Evolutionary conservation across 2,113 vertebrate genomes (phyloP).

Genomic region (Saccopteryx bilineata): DNA sequence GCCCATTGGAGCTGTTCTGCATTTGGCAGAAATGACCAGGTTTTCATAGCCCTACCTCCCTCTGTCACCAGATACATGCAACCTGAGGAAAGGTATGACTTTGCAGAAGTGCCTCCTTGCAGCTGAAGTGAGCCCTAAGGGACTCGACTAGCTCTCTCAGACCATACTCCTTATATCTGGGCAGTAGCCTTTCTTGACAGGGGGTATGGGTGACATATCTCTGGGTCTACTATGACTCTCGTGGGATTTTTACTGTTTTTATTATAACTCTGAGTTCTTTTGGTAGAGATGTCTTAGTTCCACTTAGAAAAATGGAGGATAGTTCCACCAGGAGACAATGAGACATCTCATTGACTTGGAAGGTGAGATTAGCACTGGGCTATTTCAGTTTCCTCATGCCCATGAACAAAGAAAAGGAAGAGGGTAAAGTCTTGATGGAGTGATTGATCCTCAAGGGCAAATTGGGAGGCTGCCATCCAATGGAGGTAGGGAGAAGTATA

Average conservation of each 20-base stretch:
- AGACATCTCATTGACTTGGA: neutral
- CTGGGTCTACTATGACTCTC: neutral
- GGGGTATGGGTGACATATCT: neutral
- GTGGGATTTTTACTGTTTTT: neutral
- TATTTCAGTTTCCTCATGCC: neutral
- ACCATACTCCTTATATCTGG: neutral
- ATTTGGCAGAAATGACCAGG: neutral
- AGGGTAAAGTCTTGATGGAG: neutral
- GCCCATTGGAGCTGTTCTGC: neutral
- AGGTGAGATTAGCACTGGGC: neutral
- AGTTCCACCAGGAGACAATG: neutral
- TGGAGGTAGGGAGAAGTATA: neutral
- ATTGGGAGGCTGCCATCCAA: neutral
- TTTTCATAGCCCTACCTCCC: neutral
- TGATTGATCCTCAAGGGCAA: neutral
- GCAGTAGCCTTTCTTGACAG: neutral
- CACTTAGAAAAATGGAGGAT: neutral
- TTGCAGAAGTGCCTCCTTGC: neutral
- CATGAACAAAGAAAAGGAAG: neutral
- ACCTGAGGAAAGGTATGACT: neutral
- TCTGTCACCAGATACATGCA: neutral
- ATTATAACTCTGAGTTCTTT: neutral
- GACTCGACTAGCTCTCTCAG: neutral
- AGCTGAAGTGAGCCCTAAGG: neutral
- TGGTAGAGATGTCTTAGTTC: neutral